phyloP scores from a whole-genome alignment of 1,140 invertebrate genomes.

The Mylabris phalerata region DNA sequence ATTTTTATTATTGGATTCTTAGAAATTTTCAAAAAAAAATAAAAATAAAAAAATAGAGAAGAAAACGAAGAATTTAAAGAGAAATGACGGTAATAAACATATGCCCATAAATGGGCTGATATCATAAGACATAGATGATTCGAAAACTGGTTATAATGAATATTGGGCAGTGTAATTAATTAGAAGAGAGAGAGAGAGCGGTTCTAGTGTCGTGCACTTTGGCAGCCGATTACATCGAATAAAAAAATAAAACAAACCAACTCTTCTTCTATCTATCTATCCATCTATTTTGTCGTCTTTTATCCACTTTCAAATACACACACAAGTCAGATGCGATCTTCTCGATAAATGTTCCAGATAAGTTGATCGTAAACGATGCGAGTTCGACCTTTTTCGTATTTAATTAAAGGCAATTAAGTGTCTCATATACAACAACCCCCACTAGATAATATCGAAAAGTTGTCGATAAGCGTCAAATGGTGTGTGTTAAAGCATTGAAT shows the following conservation, averaged over 20 bases:
- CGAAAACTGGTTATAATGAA: constrained; percentile 23
- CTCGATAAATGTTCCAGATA: constrained; percentile 33
- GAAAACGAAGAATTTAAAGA: constrained; percentile 14
- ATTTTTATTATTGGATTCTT: neutral
- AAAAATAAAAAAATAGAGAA: too few relatives aligned
- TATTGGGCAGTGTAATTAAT: constrained; percentile 32
- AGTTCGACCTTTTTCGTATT: constrained; percentile 38
- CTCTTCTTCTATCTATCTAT: neutral
- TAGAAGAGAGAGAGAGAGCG: constrained; percentile 20
- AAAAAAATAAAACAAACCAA: too few relatives aligned
- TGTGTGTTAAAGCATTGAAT: constrained; percentile 24
- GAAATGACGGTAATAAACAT: constrained; percentile 32
- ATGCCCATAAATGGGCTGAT: constrained; percentile 28
- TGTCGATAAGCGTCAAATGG: constrained; percentile 25
- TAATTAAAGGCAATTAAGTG: constrained; percentile 40
- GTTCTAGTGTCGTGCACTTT: constrained; percentile 21
- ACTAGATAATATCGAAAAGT: constrained; percentile 24
- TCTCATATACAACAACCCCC: constrained; percentile 37
- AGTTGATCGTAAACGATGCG: constrained; percentile 30
- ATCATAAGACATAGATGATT: constrained; percentile 29
- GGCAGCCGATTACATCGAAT: constrained; percentile 22
- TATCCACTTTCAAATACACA: neutral
- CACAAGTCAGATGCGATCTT: constrained; percentile 29
- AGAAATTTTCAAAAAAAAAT: too few relatives aligned
- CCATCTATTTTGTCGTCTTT: constrained; percentile 12